Conservation (phyloP, 2,888 invertebrate species). For the Saturnia japonica region DNA sequence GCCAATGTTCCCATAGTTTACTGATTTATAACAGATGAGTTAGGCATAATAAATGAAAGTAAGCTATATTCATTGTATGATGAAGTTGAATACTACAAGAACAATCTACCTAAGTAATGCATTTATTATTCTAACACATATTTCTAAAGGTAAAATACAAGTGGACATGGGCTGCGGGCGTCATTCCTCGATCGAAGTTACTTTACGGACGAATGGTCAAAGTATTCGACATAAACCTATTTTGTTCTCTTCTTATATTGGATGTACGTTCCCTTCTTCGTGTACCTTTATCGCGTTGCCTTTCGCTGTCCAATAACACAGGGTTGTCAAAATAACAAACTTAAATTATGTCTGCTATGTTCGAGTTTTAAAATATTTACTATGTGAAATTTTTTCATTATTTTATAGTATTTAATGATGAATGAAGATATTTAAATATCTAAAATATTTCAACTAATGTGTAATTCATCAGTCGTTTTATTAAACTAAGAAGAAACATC, state of each 20-base stretch:
- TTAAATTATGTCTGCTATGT: neutral
- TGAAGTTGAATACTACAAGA: neutral
- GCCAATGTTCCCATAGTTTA: slow-evolving; percentile 39
- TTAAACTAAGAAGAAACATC: too few relatives aligned
- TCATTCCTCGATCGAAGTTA: slow-evolving; percentile 73
- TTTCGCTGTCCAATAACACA: slow-evolving; percentile 65
- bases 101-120: slow-evolving; percentile 28
- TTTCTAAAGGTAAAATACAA: slow-evolving; percentile 26
- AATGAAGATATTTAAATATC: too few relatives aligned
- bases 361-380: neutral
- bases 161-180: slow-evolving; percentile 45
- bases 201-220: slow-evolving; percentile 81
- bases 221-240: slow-evolving; percentile 82
- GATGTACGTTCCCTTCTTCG: slow-evolving; percentile 77
- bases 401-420: too few relatives aligned
- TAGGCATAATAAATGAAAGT: neutral
- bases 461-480: too few relatives aligned
- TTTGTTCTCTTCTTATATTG: slow-evolving; percentile 82
- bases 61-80: neutral
- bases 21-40: slow-evolving; percentile 40
- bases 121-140: slow-evolving; percentile 31
- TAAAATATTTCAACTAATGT: too few relatives aligned
- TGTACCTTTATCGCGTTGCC: slow-evolving; percentile 51
- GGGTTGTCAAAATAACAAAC: slow-evolving; percentile 52
- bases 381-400: too few relatives aligned